phyloP scores from a whole-genome alignment of 64 coral and sea anemone genomes.

The Pocillopora damicornis region DNA sequence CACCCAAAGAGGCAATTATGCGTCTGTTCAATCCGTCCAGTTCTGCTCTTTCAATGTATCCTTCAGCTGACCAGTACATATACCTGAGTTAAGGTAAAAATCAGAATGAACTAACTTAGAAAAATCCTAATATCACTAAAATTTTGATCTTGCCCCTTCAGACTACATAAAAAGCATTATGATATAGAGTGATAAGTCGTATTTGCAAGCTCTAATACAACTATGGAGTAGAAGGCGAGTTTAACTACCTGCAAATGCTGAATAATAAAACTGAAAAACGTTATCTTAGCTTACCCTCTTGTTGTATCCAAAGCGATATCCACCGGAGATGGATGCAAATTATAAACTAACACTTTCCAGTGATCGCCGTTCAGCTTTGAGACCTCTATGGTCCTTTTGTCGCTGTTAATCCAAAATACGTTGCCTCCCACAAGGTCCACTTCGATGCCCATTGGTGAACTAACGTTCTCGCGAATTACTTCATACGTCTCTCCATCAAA shows the following conservation, averaged over 20 bases:
- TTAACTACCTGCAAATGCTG: too few relatives aligned
- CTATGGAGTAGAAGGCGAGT: too few relatives aligned
- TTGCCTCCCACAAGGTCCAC: conserved; percentile 48
- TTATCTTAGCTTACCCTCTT: background rate
- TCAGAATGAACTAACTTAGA: too few relatives aligned
- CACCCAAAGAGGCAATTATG: background rate
- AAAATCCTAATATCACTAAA: too few relatives aligned
- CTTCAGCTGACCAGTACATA: conserved; percentile 1
- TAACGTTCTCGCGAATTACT: background rate
- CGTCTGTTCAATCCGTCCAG: conserved; percentile 32
- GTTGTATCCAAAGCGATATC: conserved; percentile 40
- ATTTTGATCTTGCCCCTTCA: too few relatives aligned
- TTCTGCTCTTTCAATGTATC: conserved; percentile 23
- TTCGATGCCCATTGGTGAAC: background rate
- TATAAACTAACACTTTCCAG: conserved; percentile 16
- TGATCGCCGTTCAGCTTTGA: conserved; percentile 30
- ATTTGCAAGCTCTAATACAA: too few relatives aligned
- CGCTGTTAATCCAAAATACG: conserved; percentile 27
- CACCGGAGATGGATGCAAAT: background rate
- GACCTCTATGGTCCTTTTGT: background rate
- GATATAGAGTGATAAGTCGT: too few relatives aligned
- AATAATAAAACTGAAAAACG: too few relatives aligned
- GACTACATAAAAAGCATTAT: too few relatives aligned
- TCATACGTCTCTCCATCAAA: conserved; percentile 26
- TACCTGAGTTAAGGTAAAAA: conserved; percentile 2